phyloP scores from a whole-genome alignment of 2,113 vertebrate species.

The Brachyhypopomus occidentalis region DNA sequence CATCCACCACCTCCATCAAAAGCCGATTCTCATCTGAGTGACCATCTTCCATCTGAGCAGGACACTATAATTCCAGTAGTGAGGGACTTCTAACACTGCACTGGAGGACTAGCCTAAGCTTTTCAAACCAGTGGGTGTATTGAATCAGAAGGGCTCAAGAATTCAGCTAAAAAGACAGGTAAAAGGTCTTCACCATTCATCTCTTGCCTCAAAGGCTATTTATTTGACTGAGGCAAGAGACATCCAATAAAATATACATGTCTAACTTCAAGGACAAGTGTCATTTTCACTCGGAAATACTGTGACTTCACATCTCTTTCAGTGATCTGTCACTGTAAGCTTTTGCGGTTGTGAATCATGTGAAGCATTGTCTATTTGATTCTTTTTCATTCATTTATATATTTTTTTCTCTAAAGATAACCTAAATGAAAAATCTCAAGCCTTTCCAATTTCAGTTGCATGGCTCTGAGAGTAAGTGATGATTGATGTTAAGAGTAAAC shows the following conservation, averaged over 20 bases:
- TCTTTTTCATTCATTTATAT: conserved; percentile 4
- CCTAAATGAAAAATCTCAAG: conserved; percentile 29
- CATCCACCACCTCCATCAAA: conserved; percentile 48
- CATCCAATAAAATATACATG: conserved; percentile 24
- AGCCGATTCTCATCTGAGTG: conserved; percentile 49
- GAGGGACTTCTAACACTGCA: conserved; percentile 15
- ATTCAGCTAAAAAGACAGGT: background rate
- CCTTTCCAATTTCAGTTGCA: conserved; percentile 42
- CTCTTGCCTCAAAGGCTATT: background rate
- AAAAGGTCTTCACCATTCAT: conserved; percentile 16
- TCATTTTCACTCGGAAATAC: conserved; percentile 2
- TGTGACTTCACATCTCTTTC: background rate
- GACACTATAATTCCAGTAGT: conserved; percentile 35
- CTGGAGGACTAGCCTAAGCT: background rate
- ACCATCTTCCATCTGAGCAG: conserved; percentile 39
- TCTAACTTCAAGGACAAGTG: conserved; percentile 16
- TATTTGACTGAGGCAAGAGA: background rate
- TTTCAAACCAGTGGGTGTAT: background rate
- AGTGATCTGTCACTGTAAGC: background rate
- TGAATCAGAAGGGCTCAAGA: background rate
- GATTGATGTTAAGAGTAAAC: conserved; percentile 41
- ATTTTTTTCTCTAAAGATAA: background rate
- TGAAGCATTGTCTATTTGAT: conserved; percentile 23
- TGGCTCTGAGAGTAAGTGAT: conserved; percentile 20
- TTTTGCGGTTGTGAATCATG: background rate